Conservation (phyloP, 2,113 vertebrate genomes). For the Myrmophylax atrothorax region DNA sequence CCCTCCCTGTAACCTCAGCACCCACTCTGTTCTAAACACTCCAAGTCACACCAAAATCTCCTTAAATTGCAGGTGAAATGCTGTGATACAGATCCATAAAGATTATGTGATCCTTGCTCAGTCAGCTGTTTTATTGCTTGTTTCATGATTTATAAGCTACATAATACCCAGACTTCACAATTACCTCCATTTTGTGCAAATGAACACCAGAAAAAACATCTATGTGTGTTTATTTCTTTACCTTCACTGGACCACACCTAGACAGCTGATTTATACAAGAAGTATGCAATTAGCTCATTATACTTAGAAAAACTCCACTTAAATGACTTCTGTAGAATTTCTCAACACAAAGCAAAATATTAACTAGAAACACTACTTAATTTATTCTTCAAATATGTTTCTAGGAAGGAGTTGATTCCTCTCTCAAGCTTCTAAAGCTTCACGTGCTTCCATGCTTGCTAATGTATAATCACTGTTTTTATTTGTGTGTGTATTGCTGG, state of each 20-base stretch:
- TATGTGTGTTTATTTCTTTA: background rate
- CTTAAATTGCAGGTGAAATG: background rate
- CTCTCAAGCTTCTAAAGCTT: background rate
- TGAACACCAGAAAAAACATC: background rate
- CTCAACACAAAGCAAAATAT: background rate
- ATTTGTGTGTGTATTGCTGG: background rate
- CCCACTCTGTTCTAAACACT: background rate
- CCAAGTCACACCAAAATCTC: background rate
- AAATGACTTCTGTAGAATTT: background rate
- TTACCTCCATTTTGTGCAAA: background rate
- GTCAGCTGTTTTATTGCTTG: background rate
- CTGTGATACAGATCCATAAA: background rate
- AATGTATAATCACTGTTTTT: background rate
- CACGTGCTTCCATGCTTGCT: background rate
- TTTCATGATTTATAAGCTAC: background rate
- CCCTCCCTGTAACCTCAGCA: background rate
- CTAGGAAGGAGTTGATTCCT: background rate
- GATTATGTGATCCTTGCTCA: background rate
- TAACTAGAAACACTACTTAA: background rate
- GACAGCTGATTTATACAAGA: background rate
- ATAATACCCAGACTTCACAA: background rate
- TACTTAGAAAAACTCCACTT: background rate
- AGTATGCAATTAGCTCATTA: background rate
- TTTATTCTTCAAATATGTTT: background rate
- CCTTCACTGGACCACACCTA: background rate